phyloP scores from a whole-genome alignment of 2,888 invertebrate species.

The Cremastinae sp. region DNA sequence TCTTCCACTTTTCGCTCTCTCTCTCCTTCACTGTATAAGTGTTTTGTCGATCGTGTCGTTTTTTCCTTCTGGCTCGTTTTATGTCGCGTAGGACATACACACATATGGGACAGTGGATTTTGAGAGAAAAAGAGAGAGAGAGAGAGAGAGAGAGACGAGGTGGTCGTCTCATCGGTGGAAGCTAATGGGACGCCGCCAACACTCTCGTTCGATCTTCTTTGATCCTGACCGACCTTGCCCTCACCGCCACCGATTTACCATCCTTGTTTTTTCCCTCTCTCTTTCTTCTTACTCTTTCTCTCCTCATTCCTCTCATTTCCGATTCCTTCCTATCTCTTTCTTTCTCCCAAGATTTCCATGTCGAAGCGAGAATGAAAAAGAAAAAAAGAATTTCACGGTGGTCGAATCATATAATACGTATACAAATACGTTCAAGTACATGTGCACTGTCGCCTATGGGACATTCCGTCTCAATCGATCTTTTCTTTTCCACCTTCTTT shows the following conservation, averaged over 20 bases:
- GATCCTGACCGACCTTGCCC: conserved; percentile 76
- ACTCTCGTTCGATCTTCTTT: conserved; percentile 71
- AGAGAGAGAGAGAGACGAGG: conserved; percentile 68
- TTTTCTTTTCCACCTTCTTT: not conserved
- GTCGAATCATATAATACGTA: conserved; percentile 59
- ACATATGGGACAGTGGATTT: conserved; percentile 51
- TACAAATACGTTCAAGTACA: not conserved
- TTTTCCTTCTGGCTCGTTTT: conserved; percentile 52
- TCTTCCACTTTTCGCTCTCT: conserved; percentile 38
- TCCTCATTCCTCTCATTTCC: conserved; percentile 35
- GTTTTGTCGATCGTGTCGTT: conserved; percentile 30
- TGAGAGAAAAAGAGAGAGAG: conserved; percentile 65
- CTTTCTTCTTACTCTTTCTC: conserved; percentile 40
- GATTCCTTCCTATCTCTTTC: conserved; percentile 38
- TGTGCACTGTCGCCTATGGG: conserved; percentile 11
- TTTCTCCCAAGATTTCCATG: conserved; percentile 57
- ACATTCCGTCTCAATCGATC: not conserved
- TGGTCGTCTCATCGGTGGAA: conserved; percentile 72
- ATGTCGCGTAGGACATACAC: conserved; percentile 54
- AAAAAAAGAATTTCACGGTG: conserved; percentile 71
- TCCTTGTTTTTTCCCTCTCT: conserved; percentile 47
- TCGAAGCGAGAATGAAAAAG: conserved; percentile 66
- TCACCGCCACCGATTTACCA: conserved; percentile 59
- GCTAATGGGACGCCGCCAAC: conserved; percentile 75
- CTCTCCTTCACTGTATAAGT: conserved; percentile 25